Base-by-base conservation (phyloP, 2,797 vertebrate genomes). In the Triplophysa yarkandensis region DNA sequence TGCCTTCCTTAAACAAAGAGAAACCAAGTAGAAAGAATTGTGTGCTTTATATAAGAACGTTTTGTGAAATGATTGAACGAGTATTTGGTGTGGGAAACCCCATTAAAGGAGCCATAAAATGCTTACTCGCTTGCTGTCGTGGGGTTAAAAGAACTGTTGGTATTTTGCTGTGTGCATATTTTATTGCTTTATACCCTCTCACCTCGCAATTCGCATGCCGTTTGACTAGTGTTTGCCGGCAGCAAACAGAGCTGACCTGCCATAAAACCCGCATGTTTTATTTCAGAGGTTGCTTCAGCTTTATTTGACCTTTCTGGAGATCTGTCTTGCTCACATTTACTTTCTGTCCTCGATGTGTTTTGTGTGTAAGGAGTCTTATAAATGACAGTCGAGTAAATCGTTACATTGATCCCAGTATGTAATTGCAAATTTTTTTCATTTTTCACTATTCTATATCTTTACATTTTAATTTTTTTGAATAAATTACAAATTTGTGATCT, bases 161-260 rank as follows among this genome's bases (percentile, higher is more conserved):
- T 21, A 80, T 86, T 82, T 85, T 82, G 82, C 78, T 82, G 74
- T 74, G 81, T 89, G 88, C 86, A 88, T 91, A 90, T 93, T 93
- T 94, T 92, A 92, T 92, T 91, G 89, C 86, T 91, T 90, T 91
- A 90, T 88, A 84, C 89, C 84, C 83, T 74, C 85, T 80, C 81
- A 71, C 87, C 86, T 88, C 89, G 85, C 85, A 86, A 89, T 90
- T 91, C 88, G 55, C 66, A 41, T 36, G 41, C 83, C 79, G 85
- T 93, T 90, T 89, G 90, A 91, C 89, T 82, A 46, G 68, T 90
- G 90, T 91, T 91, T 89, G 88, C 85, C 84, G 88, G 89, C 86
- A 89, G 87, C 91, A 92, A 93, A 94, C 88, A 78, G 85, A 80
- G 91, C 85, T 91, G 90, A 87, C 86, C 89, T 80, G 81, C 83